A percentile compares a stretch with the other conserved stretches of the same genome.
Conservation (phyloP, 2,797 vertebrate genomes). For the Leptodactylus fallax region DNA sequence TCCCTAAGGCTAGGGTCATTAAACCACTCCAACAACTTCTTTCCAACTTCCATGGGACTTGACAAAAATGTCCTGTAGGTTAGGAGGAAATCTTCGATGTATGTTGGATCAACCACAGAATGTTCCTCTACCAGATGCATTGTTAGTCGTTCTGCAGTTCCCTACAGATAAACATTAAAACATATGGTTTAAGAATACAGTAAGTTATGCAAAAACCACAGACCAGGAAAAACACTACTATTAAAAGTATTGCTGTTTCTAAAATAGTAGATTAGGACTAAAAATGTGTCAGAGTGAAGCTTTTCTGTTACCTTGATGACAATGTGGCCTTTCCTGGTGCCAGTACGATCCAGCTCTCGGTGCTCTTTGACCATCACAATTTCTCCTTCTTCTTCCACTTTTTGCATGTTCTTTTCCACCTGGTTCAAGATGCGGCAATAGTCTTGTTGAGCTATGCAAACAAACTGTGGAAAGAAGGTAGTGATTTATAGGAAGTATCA, state of each 20-base stretch:
- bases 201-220: too few species aligned
- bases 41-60: constrained; percentile 98
- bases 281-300: too few species aligned
- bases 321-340: constrained; percentile 97
- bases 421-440: constrained; percentile 99
- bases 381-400: constrained; percentile 98
- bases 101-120: constrained; percentile 97
- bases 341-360: constrained; percentile 95
- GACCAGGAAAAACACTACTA: too few species aligned
- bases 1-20: constrained; percentile 99
- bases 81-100: constrained; percentile 97
- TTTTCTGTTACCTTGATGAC: constrained; percentile 91
- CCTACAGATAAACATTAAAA: constrained; percentile 74
- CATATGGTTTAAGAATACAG: neutral
- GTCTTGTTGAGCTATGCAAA: constrained; percentile 97
- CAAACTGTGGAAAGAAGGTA: constrained; percentile 81
- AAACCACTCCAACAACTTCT: constrained; percentile 99
- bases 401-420: constrained; percentile 99
- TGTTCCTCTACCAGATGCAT: constrained; percentile 99
- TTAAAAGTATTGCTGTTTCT: too few species aligned
- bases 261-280: too few species aligned
- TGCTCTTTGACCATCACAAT: constrained; percentile 99
- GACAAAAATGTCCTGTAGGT: constrained; percentile 98
- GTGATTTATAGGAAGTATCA: neutral
- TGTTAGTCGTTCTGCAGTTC: constrained; percentile 94